Evolutionary conservation across 2,797 vertebrate species (phyloP).

Genomic region (Carapus acus): DNA sequence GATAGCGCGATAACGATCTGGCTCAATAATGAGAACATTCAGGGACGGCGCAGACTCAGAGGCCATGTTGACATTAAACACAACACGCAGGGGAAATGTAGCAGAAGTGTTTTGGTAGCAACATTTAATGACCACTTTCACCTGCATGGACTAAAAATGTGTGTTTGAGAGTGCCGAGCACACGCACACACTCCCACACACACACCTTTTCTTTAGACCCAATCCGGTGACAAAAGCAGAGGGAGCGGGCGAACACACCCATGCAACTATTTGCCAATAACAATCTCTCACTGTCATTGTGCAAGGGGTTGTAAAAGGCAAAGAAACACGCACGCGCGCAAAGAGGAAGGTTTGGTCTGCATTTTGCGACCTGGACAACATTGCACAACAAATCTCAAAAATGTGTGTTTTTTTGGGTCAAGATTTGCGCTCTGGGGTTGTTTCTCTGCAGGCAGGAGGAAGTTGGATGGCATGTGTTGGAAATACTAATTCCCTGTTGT

Average conservation of each 20-base stretch:
- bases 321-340: constrained; percentile 44
- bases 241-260: constrained; percentile 49
- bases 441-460: constrained; percentile 32
- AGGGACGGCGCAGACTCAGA: constrained; percentile 5
- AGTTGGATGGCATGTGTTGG: constrained; percentile 31
- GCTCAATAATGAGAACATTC: neutral
- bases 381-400: neutral
- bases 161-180: no score
- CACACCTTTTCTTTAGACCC: constrained; percentile 44
- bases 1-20: constrained; percentile 52
- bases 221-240: constrained; percentile 50
- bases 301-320: constrained; percentile 59
- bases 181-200: constrained; percentile 2
- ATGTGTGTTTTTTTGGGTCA: constrained; percentile 1
- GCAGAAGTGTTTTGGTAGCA: constrained; percentile 40
- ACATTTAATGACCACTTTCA: neutral
- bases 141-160: no score
- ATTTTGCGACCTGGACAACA: neutral
- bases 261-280: constrained; percentile 51
- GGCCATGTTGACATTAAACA: constrained; percentile 47
- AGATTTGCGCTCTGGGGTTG: constrained; percentile 6
- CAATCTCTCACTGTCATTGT: constrained; percentile 44
- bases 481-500: constrained; percentile 59
- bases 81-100: constrained; percentile 35
- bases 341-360: constrained; percentile 18